Base-by-base conservation (phyloP, 2,113 vertebrate genomes). In the Heterocephalus glaber region DNA sequence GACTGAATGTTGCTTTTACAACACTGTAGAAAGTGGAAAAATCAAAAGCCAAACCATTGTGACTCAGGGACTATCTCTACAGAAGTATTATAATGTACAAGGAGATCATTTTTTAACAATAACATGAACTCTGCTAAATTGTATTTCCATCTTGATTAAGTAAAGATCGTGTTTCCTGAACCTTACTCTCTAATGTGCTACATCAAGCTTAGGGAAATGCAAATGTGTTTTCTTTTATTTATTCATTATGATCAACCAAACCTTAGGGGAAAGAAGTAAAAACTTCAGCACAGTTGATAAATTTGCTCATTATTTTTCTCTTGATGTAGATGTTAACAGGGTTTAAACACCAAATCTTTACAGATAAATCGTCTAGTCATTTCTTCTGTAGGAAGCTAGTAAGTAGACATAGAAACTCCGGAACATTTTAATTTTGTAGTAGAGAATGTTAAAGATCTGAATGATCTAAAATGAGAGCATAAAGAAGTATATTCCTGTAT, bases 391-490 rank as follows among this genome's bases (percentile, higher is more conserved):
- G n/a, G 24, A 88, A 30, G 60, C 41, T 82, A 41, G 35, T 2
- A 2, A 77, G 54, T 22, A 96, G 80, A 91, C 97, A 44, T 0
- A 0, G 47, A 97, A 7, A 49, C 72, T 97, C 96, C 95, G 92
- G 68, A 86, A 86, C 10, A 14, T 68, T 97, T 96, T 96, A 66
- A 94, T 89, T 96, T 96, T 79, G 47, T 82, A 92, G 28, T 77
- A 19, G 24, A 97, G 92, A 96, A 96, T 87, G 77, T 89, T 96
- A 83, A 97, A 95, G 65, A 96, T 35, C 87, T 41, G 68, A 54
- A 82, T 56, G 24, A 52, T 92, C 58, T 94, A 49, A 87, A 70
- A 38, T 85, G 84, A 95, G 22, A 30, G 49, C 2, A n/a, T 88
- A 86, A 93, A 93, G 74, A 94, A 97, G 83, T 80, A 1, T 12